Evolutionary conservation across 2,797 vertebrate genomes (phyloP).

Genomic region (Pseudochirops corinnae): DNA sequence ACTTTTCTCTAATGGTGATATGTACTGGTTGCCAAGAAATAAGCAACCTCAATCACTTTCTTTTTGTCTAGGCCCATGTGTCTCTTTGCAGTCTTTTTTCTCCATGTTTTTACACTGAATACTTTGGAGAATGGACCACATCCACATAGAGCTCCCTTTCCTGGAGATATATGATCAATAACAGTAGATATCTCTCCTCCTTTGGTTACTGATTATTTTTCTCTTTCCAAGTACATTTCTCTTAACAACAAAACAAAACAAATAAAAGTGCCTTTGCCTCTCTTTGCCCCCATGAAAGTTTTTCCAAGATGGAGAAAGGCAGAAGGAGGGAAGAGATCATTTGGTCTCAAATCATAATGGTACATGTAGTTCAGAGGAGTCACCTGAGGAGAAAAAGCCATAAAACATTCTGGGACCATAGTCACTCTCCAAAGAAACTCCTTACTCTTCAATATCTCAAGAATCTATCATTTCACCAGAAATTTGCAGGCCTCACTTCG

Average conservation of each 20-base stretch:
- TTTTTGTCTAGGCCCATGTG: not conserved
- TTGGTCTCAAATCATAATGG: not conserved
- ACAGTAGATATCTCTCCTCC: not conserved
- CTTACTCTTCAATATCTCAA: not conserved
- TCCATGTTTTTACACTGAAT: not conserved
- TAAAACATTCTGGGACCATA: not conserved
- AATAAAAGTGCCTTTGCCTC: not conserved
- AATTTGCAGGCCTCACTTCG: not conserved
- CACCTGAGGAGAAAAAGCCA: not conserved
- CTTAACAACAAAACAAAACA: not conserved
- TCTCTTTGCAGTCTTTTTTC: not conserved
- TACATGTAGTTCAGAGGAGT: not conserved
- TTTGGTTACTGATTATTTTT: not conserved
- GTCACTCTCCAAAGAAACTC: not conserved
- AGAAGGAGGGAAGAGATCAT: not conserved
- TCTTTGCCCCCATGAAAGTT: not conserved
- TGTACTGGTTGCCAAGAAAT: not conserved
- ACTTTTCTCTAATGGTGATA: not conserved
- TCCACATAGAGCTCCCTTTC: not conserved
- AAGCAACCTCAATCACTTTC: not conserved
- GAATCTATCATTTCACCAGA: not conserved
- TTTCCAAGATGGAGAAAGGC: not conserved
- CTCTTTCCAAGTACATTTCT: not conserved
- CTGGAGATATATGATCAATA: not conserved
- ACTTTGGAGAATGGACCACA: not conserved